Base-by-base conservation (phyloP, 2,113 vertebrate genomes). In the Xyrauchen texanus region DNA sequence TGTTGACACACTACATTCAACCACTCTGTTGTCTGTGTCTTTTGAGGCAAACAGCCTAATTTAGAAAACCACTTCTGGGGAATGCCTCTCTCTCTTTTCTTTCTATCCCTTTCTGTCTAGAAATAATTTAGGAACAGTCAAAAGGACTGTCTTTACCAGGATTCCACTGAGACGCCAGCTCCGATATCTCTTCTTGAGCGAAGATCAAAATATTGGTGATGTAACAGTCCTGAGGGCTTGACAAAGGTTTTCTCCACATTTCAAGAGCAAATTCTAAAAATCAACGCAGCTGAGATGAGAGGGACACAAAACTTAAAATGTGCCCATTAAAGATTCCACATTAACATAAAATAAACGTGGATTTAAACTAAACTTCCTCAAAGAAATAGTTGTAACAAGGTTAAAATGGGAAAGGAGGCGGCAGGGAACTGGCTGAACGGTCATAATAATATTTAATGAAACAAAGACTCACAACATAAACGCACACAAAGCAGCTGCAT, bases 231-330 rank as follows among this genome's bases (percentile, higher is more conserved):
- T 61, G 44, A 16, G 55, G 55, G 65, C 51, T 70, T 51, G 15
- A 64, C 13, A 69, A 74, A 69, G 71, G 71, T 49, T 70, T 42
- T 45, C 60, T 69, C 51, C 11, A 42, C 11, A 47, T 58, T 76
- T 82, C 44, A 76, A 69, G 58, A 13, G 9, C 3, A 70, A 9
- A 64, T 79, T 76, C 44, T n/a, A n/a, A 82, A 79, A 79, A 60
- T 49, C 65, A 58, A 69, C n/a, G 44, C 58, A 57, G 70, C 70
- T 2, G 3, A 79, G 70, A 53, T 7, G 45, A 70, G 65, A 58
- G 49, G 3, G 65, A 70, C 44, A n/a, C 3, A 64, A 52, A 64
- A 16, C 21, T 9, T 8, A 58, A 78, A 57, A 68, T 68, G 21
- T 68, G 64, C 47, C 66, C 11, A 75, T 58, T 63, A 82, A 49